These are phyloP conservation scores for Trissonchulus latispiculum DNA, from an alignment of 2,888 invertebrate species.

Conservation along the genomic window DNA sequence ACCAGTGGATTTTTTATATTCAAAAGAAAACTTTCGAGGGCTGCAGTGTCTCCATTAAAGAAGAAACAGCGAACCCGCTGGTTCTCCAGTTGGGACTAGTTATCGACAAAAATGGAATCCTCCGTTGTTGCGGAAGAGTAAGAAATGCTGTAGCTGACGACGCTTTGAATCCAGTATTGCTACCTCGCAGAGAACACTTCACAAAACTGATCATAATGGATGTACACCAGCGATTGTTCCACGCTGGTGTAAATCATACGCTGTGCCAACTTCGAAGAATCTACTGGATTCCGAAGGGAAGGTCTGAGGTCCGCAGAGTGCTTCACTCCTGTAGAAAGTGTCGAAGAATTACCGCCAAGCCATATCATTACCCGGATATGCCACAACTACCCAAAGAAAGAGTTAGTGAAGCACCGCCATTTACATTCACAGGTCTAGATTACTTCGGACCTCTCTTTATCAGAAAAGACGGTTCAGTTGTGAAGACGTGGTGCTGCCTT, in stretches of 20 bases:
- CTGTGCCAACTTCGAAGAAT: not conserved
- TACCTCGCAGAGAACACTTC: slow-evolving; percentile 13
- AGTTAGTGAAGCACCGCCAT: slow-evolving; percentile 14
- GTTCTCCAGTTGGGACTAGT: not conserved
- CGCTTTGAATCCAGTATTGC: not conserved
- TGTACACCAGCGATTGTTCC: slow-evolving; percentile 6
- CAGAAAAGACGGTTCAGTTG: too few species aligned
- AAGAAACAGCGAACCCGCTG: too few species aligned
- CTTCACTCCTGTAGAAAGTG: not conserved
- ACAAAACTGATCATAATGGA: slow-evolving; percentile 3
- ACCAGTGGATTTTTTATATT: too few species aligned
- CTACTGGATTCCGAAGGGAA: slow-evolving; percentile 2
- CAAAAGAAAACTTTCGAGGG: too few species aligned
- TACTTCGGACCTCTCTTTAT: slow-evolving; percentile 44
- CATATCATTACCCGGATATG: not conserved
- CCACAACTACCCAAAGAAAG: slow-evolving; percentile 3
- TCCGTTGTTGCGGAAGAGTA: not conserved
- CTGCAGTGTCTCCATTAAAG: too few species aligned
- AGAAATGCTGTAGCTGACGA: not conserved
- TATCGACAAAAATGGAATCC: not conserved
- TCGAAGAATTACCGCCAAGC: not conserved
- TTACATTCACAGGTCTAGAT: slow-evolving; percentile 38
- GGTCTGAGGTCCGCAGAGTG: slow-evolving; percentile 7
- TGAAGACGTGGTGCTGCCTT: slow-evolving; percentile 1
- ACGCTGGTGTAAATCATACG: too few species aligned